phyloP scores from a whole-genome alignment of 2,113 vertebrate genomes.

The Chelonoidis abingdonii region DNA sequence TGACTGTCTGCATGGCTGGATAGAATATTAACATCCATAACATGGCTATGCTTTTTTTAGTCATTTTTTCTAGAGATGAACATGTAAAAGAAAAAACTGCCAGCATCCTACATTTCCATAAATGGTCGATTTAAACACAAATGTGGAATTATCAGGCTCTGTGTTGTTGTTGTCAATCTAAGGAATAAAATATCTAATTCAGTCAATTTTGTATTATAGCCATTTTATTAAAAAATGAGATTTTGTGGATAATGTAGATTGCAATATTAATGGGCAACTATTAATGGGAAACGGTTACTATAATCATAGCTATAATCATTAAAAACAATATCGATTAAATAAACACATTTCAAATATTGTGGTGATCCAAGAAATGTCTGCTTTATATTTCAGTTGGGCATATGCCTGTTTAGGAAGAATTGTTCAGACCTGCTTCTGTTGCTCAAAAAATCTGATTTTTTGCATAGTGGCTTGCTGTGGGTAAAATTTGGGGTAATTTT shows the following conservation, averaged over 20 bases:
- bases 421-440: background rate
- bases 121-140: background rate
- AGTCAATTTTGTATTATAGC: background rate
- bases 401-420: background rate
- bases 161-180: background rate
- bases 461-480: background rate
- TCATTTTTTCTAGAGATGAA: background rate
- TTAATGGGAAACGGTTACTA: background rate
- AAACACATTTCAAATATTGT: background rate
- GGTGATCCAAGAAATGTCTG: background rate
- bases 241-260: background rate
- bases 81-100: background rate
- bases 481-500: background rate
- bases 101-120: background rate
- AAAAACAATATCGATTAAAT: background rate
- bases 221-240: background rate
- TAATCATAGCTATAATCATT: background rate
- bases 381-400: background rate
- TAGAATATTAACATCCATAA: conserved; percentile 36
- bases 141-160: background rate
- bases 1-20: conserved; percentile 56
- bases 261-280: background rate
- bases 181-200: background rate
- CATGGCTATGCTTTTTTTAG: background rate
- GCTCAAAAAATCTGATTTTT: background rate